Conservation (phyloP, 2,113 vertebrate species). For the Lagenorhynchus albirostris region DNA sequence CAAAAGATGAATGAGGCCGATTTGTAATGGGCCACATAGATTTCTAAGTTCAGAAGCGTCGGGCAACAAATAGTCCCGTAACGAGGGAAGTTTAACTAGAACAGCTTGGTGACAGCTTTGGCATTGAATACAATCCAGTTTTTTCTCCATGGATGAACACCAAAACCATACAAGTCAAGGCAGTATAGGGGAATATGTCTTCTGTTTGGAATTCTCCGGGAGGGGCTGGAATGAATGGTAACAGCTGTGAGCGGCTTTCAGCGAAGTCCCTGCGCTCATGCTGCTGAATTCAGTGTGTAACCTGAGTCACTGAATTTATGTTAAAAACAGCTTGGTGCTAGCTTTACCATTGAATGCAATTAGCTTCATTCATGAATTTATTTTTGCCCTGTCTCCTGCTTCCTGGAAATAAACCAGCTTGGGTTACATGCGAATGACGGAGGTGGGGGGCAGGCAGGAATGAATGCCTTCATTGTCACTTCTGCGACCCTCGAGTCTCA, state of each 20-base stretch:
- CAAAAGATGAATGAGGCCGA: not conserved
- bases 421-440: not conserved
- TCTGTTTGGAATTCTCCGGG: slow-evolving; percentile 55
- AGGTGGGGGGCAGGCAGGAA: not conserved
- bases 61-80: not conserved
- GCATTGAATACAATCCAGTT: not conserved
- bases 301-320: not conserved
- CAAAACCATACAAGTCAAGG: not conserved
- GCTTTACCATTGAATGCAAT: not conserved
- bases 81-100: not conserved
- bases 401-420: not conserved
- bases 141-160: not conserved
- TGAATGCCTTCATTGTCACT: not conserved
- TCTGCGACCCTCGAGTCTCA: not conserved
- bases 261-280: not conserved
- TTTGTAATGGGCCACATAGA: not conserved
- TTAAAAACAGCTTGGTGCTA: not conserved
- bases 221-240: slow-evolving; percentile 23
- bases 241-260: slow-evolving; percentile 48
- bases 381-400: not conserved
- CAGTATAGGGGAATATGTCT: not conserved
- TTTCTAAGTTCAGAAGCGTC: not conserved
- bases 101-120: not conserved
- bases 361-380: slow-evolving; percentile 23
- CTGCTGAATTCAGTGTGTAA: not conserved